Percentiles rank a stretch among this genome's conserved stretches.
Conservation (phyloP, 2,888 invertebrate species). For the Bembecia ichneumoniformis region DNA sequence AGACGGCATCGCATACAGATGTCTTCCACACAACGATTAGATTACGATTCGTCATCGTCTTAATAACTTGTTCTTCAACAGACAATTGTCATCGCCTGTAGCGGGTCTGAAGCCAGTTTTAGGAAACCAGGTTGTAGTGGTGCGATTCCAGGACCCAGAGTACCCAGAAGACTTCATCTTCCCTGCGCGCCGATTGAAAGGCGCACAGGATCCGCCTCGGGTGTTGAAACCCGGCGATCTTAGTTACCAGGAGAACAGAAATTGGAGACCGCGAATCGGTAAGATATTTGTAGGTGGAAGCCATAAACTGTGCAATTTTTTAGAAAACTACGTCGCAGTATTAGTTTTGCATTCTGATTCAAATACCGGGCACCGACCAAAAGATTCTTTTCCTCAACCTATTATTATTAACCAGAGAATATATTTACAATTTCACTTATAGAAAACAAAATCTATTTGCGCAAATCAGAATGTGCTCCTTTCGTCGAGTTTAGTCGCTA, state of each 20-base stretch:
- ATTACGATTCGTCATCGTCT: too few relatives aligned
- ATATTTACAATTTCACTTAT: too few relatives aligned
- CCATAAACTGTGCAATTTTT: background rate
- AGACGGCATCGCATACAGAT: too few relatives aligned
- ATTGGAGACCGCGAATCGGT: slow-evolving; percentile 85
- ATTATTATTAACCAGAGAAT: too few relatives aligned
- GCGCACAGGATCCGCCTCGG: slow-evolving; percentile 79
- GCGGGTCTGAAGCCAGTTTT: slow-evolving; percentile 75
- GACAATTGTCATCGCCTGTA: slow-evolving; percentile 79
- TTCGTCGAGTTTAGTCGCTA: too few relatives aligned
- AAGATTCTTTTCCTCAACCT: too few relatives aligned
- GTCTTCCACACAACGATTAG: too few relatives aligned
- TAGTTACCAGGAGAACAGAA: slow-evolving; percentile 74
- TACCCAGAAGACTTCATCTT: slow-evolving; percentile 83
- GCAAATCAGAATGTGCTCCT: too few relatives aligned
- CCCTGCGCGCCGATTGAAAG: slow-evolving; percentile 78
- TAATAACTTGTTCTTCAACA: slow-evolving; percentile 33
- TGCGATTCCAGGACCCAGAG: slow-evolving; percentile 84
- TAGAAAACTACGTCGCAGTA: background rate
- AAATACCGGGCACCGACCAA: too few relatives aligned
- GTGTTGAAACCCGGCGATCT: slow-evolving; percentile 86
- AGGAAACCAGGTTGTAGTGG: slow-evolving; percentile 75
- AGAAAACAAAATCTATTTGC: too few relatives aligned
- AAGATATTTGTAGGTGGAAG: background rate
- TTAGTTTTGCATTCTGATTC: background rate